Evolutionary conservation across 1,140 invertebrate genomes (phyloP).

Genomic region (Rhagoletis zephyria): DNA sequence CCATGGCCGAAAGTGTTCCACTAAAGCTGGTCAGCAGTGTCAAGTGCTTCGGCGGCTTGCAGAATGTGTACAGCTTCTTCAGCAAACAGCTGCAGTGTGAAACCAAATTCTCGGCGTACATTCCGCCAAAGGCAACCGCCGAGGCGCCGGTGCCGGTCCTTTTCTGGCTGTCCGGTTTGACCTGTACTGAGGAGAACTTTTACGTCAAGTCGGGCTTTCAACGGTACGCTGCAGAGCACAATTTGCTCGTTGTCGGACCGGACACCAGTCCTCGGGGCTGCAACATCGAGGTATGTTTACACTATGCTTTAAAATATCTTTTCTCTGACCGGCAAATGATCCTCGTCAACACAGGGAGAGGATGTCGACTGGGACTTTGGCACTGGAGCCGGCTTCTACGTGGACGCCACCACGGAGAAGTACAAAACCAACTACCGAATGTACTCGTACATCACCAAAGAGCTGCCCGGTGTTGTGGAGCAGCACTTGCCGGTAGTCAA

Average conservation of each 20-base stretch:
- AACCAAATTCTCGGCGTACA: conserved; percentile 94
- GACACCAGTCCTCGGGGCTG: conserved; percentile 95
- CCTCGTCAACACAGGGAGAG: too few relatives aligned
- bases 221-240: conserved; percentile 82
- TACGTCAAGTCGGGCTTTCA: conserved; percentile 95
- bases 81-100: conserved; percentile 86
- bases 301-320: too few relatives aligned
- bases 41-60: conserved; percentile 68
- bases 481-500: conserved; percentile 80
- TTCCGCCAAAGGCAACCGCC: conserved; percentile 84
- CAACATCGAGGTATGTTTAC: too few relatives aligned
- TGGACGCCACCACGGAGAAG: conserved; percentile 91
- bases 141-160: conserved; percentile 84
- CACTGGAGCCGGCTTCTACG: conserved; percentile 94
- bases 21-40: conserved; percentile 62
- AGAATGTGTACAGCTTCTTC: conserved; percentile 83
- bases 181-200: conserved; percentile 97
- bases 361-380: conserved; percentile 95
- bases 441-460: conserved; percentile 96
- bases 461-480: conserved; percentile 85
- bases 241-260: conserved; percentile 85
- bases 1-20: too few relatives aligned
- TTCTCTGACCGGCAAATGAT: too few relatives aligned
- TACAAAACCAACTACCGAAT: conserved; percentile 96
- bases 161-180: conserved; percentile 94